A percentile compares a stretch with the other conserved stretches of the same genome.
phyloP scores from a whole-genome alignment of 2,797 vertebrate genomes.

The Notolepis coatsorum region DNA sequence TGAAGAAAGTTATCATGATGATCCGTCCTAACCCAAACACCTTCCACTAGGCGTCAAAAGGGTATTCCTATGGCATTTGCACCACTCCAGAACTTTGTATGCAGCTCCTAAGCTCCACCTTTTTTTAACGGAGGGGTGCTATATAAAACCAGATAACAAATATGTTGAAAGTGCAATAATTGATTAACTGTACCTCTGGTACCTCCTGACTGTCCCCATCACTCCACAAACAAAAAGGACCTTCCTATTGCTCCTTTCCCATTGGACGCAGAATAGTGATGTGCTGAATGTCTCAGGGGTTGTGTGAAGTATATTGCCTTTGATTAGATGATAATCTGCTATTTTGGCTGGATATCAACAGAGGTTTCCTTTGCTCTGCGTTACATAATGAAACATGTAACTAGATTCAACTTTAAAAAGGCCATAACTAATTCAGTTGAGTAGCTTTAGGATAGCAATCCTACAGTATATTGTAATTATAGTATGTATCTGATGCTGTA shows the following conservation, averaged over 20 bases:
- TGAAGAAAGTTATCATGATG: constrained; percentile 93
- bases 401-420: constrained; percentile 6
- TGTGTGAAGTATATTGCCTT: constrained; percentile 24
- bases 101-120: constrained; percentile 5
- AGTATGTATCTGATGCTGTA: constrained; percentile 30
- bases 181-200: constrained; percentile 12
- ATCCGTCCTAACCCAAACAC: constrained; percentile 98
- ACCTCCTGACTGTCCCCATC: constrained; percentile 6
- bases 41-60: constrained; percentile 85
- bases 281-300: constrained; percentile 50
- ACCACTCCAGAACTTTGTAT: constrained; percentile 18
- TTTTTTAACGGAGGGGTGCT: background rate
- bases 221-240: constrained; percentile 11
- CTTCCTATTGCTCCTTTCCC: constrained; percentile 15
- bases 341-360: constrained; percentile 9
- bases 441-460: constrained; percentile 28
- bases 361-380: constrained; percentile 21
- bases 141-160: constrained; percentile 20
- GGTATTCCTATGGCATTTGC: constrained; percentile 22
- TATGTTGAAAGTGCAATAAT: constrained; percentile 63
- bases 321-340: constrained; percentile 21
- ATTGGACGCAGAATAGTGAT: constrained; percentile 19
- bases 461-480: constrained; percentile 37
- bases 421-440: constrained; percentile 13
- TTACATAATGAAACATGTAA: constrained; percentile 10